Base-by-base conservation (phyloP, 2,888 invertebrate species). In the Eutolmus rufibarbis region DNA sequence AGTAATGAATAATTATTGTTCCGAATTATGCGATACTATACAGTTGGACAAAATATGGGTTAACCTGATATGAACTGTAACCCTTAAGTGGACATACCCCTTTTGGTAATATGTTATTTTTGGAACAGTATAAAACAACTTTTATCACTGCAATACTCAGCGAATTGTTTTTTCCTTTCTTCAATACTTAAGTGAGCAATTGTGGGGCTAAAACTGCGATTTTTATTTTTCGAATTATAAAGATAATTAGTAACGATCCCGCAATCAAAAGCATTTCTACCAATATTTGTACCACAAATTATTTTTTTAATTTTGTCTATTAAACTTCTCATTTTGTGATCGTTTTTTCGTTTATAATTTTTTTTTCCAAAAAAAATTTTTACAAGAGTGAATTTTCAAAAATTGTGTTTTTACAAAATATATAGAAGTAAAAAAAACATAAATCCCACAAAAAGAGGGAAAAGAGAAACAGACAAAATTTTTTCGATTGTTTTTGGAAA, bases 401-500 rank as follows among this genome's bases (percentile, higher is more conserved):
- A 86, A 19, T 76, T 56, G 14, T 78, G 19, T 43, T 34, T 77
- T 40, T 28, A 78, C 16, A 19, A 89, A 89, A 88, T 87, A 89
- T 88, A 88, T n/a, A 56, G 16, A 23, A 28, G 2, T n/a, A n/a
- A n/a, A 89, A 88, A 89, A 89, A 86, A n/a, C 34, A 88, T 86
- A 76, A 88, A 86, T 86, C 88, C 88, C 74, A 82, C 87, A 76
- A 88, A 51, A 87, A 88, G 88, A 82, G 89, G 89, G 87, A 89
- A 43, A 66, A 40, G 34, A 16, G 43, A 46, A 34, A 34, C 40
- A 76, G 16, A 28, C 76, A 40, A 66, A 66, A 66, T 89, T 88
- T 88, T 89, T 91, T 90, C 91, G 37, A 77, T 84, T 77, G 19
- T 74, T 81, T 87, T 87, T 87, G 74, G 37, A 28, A 51, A 66